phyloP scores from a whole-genome alignment of 2,888 invertebrate species.

The Ichneumoninae sp. region DNA sequence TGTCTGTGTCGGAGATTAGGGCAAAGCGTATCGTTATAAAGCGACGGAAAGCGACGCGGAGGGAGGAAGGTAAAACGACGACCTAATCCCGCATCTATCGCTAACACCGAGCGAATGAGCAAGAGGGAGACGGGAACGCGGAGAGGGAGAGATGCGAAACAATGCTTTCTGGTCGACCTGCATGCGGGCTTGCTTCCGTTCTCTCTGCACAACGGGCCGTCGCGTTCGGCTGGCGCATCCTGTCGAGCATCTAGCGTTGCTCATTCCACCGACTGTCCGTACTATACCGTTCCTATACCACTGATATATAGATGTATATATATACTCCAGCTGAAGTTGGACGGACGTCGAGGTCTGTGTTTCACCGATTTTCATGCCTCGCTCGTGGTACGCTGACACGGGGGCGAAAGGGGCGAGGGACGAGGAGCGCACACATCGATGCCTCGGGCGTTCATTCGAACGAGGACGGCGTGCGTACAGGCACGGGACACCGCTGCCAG shows the following conservation, averaged over 20 bases:
- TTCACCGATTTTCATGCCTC: slow-evolving; percentile 57
- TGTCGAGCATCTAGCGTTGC: slow-evolving; percentile 62
- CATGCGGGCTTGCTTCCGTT: slow-evolving; percentile 66
- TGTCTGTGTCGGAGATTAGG: slow-evolving; percentile 50
- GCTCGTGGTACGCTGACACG: slow-evolving; percentile 24
- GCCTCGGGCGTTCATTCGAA: slow-evolving; percentile 54
- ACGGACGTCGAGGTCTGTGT: slow-evolving; percentile 48
- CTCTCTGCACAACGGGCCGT: slow-evolving; percentile 51
- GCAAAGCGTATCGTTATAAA: slow-evolving; percentile 56
- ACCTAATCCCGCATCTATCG: slow-evolving; percentile 65
- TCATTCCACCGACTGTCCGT: slow-evolving; percentile 29
- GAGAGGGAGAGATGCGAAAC: slow-evolving; percentile 53
- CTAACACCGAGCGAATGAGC: slow-evolving; percentile 28
- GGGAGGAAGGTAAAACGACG: slow-evolving; percentile 53
- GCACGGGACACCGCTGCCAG: slow-evolving; percentile 29
- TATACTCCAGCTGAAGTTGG: slow-evolving; percentile 29
- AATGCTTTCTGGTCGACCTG: slow-evolving; percentile 69
- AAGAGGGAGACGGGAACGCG: slow-evolving; percentile 31
- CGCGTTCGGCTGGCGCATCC: slow-evolving; percentile 62
- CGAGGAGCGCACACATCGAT: slow-evolving; percentile 8
- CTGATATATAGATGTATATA: neutral
- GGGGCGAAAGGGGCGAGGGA: neutral
- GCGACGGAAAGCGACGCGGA: slow-evolving; percentile 35
- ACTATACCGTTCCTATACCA: neutral
- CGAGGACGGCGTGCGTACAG: slow-evolving; percentile 38